Percentiles rank a stretch among this genome's conserved stretches.
Evolutionary conservation across 2,797 vertebrate species (phyloP).

Genomic region (Pseudomugil tenellus): DNA sequence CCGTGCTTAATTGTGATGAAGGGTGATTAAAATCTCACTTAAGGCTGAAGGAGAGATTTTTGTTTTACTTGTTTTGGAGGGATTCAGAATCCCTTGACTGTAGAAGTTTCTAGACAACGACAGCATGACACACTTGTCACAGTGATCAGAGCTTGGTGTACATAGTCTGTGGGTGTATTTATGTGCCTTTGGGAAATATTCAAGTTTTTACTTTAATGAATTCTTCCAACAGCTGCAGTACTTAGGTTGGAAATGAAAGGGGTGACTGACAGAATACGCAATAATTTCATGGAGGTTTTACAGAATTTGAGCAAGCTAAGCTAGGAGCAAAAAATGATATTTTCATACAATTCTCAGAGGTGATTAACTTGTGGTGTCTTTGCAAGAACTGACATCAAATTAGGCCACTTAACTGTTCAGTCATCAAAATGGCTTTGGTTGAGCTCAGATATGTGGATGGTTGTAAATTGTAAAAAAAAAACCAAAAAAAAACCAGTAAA

Average conservation of each 20-base stretch:
- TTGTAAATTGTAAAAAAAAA: not conserved
- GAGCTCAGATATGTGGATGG: not conserved
- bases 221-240: slow-evolving; percentile 73
- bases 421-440: not conserved
- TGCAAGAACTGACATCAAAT: slow-evolving; percentile 8
- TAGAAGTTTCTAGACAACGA: slow-evolving; percentile 53
- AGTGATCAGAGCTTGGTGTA: slow-evolving; percentile 69
- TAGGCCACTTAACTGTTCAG: not conserved
- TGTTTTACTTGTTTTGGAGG: slow-evolving; percentile 45
- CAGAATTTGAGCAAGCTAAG: slow-evolving; percentile 22
- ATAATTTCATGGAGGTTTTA: slow-evolving; percentile 51
- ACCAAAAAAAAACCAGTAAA: slow-evolving; percentile 18
- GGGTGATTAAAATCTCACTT: slow-evolving; percentile 59
- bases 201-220: slow-evolving; percentile 66
- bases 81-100: slow-evolving; percentile 64
- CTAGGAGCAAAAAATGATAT: slow-evolving; percentile 28
- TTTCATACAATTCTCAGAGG: slow-evolving; percentile 22
- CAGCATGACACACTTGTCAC: slow-evolving; percentile 71
- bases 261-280: slow-evolving; percentile 58
- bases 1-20: slow-evolving; percentile 66
- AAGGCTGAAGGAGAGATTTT: slow-evolving; percentile 43
- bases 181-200: slow-evolving; percentile 63
- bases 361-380: slow-evolving; percentile 21
- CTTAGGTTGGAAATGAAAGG: slow-evolving; percentile 51
- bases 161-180: slow-evolving; percentile 71